Conservation (phyloP, 1,140 invertebrate species). For the Metaphire vulgaris region DNA sequence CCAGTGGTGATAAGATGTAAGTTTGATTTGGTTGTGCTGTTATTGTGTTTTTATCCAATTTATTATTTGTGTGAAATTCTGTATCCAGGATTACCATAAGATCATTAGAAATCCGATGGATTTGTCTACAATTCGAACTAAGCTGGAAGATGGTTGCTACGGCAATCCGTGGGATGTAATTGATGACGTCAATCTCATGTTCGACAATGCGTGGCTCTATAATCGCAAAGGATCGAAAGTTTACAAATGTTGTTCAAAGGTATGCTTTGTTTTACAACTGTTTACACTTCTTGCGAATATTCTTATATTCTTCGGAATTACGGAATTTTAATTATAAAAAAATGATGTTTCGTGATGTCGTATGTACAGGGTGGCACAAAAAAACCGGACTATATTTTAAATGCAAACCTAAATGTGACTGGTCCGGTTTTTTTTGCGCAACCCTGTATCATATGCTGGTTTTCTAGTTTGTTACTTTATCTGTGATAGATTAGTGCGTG, state of each 20-base stretch:
- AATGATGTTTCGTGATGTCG: conserved; percentile 78
- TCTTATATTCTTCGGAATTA: too few relatives aligned
- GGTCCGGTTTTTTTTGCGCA: too few relatives aligned
- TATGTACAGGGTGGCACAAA: too few relatives aligned
- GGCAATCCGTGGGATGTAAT: conserved; percentile 98
- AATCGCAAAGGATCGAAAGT: conserved; percentile 96
- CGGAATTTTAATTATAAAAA: conserved; percentile 67
- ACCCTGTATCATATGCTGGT: neutral
- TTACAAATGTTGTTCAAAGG: conserved; percentile 61
- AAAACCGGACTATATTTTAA: too few relatives aligned
- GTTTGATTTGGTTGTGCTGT: too few relatives aligned
- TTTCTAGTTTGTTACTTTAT: neutral
- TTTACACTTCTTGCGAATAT: too few relatives aligned
- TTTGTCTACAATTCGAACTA: conserved; percentile 86
- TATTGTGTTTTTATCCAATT: too few relatives aligned
- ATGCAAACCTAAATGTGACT: too few relatives aligned
- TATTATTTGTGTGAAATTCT: too few relatives aligned
- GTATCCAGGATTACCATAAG: conserved; percentile 86
- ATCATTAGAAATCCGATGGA: conserved; percentile 98
- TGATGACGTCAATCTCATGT: conserved; percentile 99
- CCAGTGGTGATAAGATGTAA: too few relatives aligned
- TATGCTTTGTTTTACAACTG: too few relatives aligned
- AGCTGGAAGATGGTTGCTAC: conserved; percentile 87
- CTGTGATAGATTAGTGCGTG: neutral
- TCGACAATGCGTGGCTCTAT: conserved; percentile 99